These are phyloP conservation scores for Tapirus indicus DNA, from an alignment of 2,797 vertebrate genomes.

Conservation along the genomic window DNA sequence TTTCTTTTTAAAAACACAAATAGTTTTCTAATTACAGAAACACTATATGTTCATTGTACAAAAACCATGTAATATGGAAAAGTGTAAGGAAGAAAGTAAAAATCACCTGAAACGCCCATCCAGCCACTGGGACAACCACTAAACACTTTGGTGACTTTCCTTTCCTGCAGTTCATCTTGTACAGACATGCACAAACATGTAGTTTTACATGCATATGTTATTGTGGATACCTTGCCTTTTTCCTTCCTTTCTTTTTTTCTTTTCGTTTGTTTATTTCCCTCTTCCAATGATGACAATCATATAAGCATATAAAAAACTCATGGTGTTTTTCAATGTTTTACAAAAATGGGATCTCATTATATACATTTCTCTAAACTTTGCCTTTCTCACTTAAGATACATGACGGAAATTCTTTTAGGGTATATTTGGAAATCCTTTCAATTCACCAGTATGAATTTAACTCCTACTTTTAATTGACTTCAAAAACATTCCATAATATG, in stretches of 20 bases:
- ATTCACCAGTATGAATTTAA: background rate
- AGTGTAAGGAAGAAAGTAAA: background rate
- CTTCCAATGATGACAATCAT: background rate
- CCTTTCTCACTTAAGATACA: background rate
- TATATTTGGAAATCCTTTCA: background rate
- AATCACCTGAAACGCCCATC: background rate
- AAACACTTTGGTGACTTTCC: background rate
- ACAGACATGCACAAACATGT: background rate
- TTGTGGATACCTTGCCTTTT: background rate
- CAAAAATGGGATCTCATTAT: background rate
- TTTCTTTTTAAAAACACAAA: background rate
- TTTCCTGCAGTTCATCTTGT: background rate
- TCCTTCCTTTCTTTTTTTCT: background rate
- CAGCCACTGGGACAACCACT: background rate
- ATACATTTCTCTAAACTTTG: slow-evolving; percentile 18
- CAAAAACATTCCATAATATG: background rate
- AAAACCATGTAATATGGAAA: background rate
- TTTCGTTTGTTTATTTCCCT: background rate
- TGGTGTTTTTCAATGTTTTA: background rate
- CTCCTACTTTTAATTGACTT: background rate
- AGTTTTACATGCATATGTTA: background rate
- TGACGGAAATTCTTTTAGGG: background rate
- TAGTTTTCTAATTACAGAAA: slow-evolving; percentile 5
- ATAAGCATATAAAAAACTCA: background rate
- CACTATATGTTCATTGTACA: background rate